Evolutionary conservation across 1,140 invertebrate genomes (phyloP), one percentile per base, ranked within the genome.

Genomic region (Ganaspis sp.): DNA sequence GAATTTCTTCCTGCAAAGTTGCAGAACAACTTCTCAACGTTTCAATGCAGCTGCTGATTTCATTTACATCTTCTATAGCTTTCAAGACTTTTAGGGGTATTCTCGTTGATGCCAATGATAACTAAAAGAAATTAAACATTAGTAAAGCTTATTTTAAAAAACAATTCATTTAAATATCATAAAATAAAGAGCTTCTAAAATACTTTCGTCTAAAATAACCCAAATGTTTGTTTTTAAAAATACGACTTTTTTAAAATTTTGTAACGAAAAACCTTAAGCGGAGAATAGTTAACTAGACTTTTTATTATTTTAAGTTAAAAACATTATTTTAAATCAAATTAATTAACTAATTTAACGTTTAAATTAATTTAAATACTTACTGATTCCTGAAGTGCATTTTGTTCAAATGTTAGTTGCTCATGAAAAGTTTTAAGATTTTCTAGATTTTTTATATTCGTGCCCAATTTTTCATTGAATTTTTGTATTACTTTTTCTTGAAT

Each of bases 31-130:
- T 82, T 21, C 92, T 87, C 71, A 94, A 86, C 6, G 89, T 84
- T 23, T 93, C 88, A 42, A 94, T 90, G 79, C 92, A 89, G 26
- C 87, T 81, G 54, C 89, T 90, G 17, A 93, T 91, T 72, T 88
- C 84, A 77, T 94, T 91, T 64, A 93, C 92, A 84, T 89, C 90
- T 77, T 92, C 88, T 8, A 94, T 88, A 8, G 93, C 92, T 72
- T 90, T 90, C 81, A 94, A 91, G 54, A 94, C 92, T 82, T 92
- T 93, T 74, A 92, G 92, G 1, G 93, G 93, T 75, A 93, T 92
- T 85, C 93, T 92, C 37, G 91, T 90, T 77, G 93, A 93, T 17
- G 91, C 92, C 82, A 94, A 88, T 69, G 93, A 93, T 11, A 95
- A 84, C 94, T 94, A 84, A 77, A 89, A 89, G 3, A 64, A 26